Evolutionary conservation across 2,113 vertebrate genomes (phyloP).

Genomic region (Rhea pennata): DNA sequence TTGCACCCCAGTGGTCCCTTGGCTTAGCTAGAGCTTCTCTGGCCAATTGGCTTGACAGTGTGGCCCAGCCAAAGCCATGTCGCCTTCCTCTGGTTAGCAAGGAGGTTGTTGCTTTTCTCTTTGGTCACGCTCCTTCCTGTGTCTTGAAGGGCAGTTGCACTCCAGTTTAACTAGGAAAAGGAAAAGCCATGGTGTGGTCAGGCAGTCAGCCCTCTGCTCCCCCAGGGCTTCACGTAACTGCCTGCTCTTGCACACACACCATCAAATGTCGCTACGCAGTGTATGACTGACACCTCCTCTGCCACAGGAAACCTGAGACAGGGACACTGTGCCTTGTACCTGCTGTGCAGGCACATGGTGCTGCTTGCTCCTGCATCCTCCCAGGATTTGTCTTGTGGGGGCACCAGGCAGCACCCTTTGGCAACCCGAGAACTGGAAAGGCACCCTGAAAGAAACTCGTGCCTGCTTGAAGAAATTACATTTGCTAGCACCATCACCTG

Average conservation of each 20-base stretch:
- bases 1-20: no score
- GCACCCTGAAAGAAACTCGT: accelerated
- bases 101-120: not conserved
- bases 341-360: not conserved
- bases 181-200: not conserved
- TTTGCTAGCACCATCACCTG: accelerated
- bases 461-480: not conserved
- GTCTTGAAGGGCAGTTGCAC: not conserved
- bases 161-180: no score
- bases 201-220: not conserved
- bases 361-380: no score
- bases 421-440: accelerated
- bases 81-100: not conserved
- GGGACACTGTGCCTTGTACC: not conserved
- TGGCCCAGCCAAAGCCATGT: no score
- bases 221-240: not conserved
- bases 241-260: not conserved
- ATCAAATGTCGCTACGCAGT: not conserved
- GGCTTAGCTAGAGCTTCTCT: no score
- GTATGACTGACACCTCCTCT: accelerated
- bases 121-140: not conserved
- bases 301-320: not conserved
- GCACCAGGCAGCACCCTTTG: accelerated
- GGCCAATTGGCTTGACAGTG: no score
- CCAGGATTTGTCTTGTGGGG: accelerated